These are phyloP conservation scores for Melolontha melolontha DNA, from an alignment of 2,888 invertebrate species.

Conservation along the genomic window DNA sequence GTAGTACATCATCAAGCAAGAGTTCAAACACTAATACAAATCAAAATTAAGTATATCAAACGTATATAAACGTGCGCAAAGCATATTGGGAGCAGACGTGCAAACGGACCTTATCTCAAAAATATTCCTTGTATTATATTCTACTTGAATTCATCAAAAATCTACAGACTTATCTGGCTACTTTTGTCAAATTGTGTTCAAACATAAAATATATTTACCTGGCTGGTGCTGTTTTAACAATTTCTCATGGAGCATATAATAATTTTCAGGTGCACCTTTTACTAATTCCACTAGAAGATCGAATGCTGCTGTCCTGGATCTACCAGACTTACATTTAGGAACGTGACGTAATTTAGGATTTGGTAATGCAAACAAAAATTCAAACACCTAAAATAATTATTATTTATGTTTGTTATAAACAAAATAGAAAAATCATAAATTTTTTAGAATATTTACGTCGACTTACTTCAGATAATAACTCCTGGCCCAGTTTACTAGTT, in stretches of 20 bases:
- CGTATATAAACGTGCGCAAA: too few species aligned
- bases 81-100: too few species aligned
- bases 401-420: constrained; percentile 12
- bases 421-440: neutral
- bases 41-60: too few species aligned
- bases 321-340: constrained; percentile 93
- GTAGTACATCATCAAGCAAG: too few species aligned
- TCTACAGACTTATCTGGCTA: too few species aligned
- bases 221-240: constrained; percentile 89
- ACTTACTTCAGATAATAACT: constrained; percentile 73
- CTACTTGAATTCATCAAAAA: too few species aligned
- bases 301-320: constrained; percentile 90
- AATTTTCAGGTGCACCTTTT: constrained; percentile 87
- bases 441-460: neutral
- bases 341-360: constrained; percentile 86
- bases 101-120: too few species aligned
- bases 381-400: constrained; percentile 74
- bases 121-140: too few species aligned
- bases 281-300: constrained; percentile 91
- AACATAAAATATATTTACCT: constrained; percentile 62
- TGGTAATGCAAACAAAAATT: constrained; percentile 90
- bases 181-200: neutral
- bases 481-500: constrained; percentile 79
- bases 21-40: too few species aligned
- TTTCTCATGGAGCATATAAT: constrained; percentile 84